Conservation (phyloP, 2,888 invertebrate species). For the Trichogramma dendrolimi region DNA sequence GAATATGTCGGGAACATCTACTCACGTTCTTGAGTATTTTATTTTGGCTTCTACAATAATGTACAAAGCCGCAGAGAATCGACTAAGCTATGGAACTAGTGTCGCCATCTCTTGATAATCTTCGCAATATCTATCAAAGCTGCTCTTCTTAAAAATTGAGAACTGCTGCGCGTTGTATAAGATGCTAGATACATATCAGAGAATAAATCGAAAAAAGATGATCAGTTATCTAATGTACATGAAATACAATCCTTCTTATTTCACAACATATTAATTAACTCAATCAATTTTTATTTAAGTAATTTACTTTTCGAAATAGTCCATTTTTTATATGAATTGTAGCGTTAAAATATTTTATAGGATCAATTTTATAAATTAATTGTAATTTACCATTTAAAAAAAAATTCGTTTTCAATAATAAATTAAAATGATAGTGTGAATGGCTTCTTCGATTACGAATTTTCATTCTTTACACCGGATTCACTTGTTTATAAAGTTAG, state of each 20-base stretch:
- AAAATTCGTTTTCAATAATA: background rate
- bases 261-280: background rate
- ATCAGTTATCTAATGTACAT: background rate
- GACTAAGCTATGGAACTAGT: constrained; percentile 29
- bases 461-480: too few species aligned
- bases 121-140: too few species aligned
- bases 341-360: background rate
- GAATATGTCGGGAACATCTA: too few species aligned
- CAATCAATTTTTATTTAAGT: background rate
- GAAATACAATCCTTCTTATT: background rate
- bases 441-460: too few species aligned
- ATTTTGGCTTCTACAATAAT: too few species aligned
- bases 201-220: background rate
- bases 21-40: too few species aligned
- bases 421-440: background rate
- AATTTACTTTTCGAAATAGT: background rate
- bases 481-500: too few species aligned
- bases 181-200: too few species aligned
- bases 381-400: background rate
- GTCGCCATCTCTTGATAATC: constrained; percentile 47
- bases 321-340: background rate
- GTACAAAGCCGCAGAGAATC: too few species aligned
- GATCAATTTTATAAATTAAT: background rate
- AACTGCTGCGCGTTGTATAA: too few species aligned
- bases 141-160: too few species aligned